phyloP scores from a whole-genome alignment of 2,888 invertebrate genomes.

The Stenodera caucasica region DNA sequence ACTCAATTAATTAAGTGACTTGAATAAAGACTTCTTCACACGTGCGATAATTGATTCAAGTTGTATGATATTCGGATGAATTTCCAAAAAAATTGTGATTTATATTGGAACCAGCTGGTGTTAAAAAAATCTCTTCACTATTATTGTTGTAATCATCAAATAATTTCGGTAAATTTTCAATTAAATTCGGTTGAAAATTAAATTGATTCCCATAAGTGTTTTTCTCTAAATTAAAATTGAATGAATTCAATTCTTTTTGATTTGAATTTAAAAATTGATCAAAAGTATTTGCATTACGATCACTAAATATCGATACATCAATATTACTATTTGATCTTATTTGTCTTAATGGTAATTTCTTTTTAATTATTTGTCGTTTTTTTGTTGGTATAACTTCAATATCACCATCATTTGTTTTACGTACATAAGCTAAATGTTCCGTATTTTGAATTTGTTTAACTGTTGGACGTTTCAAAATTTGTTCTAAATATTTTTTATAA shows the following conservation, averaged over 20 bases:
- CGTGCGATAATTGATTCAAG: too few species aligned
- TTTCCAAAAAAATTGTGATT: neutral
- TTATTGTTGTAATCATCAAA: neutral
- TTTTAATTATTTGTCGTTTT: constrained; percentile 17
- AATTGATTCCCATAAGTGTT: neutral
- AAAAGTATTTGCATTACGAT: constrained; percentile 37
- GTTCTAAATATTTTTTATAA: constrained; percentile 38
- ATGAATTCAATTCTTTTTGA: neutral
- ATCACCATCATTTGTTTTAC: constrained; percentile 41
- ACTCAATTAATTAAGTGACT: too few species aligned
- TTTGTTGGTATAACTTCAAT: constrained; percentile 39
- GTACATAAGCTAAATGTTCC: constrained; percentile 41
- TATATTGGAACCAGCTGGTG: neutral
- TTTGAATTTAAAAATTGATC: constrained; percentile 41
- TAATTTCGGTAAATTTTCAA: neutral
- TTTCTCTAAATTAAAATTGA: constrained; percentile 2
- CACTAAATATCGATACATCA: constrained; percentile 33
- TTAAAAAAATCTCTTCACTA: neutral
- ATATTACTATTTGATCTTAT: constrained; percentile 24
- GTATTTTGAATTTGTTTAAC: constrained; percentile 44
- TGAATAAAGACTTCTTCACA: too few species aligned
- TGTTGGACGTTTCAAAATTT: constrained; percentile 44
- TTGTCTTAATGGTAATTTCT: constrained; percentile 14
- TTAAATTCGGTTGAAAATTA: neutral
- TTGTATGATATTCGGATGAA: neutral